phyloP scores from a whole-genome alignment of 2,888 invertebrate genomes.

The Volucella inanis region DNA sequence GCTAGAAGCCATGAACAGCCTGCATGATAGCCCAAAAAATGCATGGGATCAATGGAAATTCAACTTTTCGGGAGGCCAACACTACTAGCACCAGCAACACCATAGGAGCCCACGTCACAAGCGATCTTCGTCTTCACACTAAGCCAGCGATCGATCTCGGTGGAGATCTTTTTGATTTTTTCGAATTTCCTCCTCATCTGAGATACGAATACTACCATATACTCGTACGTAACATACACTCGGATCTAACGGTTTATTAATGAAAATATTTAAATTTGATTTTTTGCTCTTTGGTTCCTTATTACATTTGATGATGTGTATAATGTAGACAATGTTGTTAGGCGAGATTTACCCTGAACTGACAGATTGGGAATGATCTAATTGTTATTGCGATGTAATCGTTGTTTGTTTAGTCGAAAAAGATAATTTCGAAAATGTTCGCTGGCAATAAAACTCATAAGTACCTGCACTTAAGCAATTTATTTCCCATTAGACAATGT shows the following conservation, averaged over 20 bases:
- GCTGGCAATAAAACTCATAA: constrained; percentile 43
- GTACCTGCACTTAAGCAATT: constrained; percentile 58
- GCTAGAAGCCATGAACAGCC: constrained; percentile 1
- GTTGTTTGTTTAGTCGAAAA: constrained; percentile 36
- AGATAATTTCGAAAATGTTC: constrained; percentile 46
- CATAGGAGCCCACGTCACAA: constrained; percentile 27
- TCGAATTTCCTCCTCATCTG: no score
- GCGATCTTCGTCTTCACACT: constrained; percentile 38
- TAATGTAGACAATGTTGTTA: constrained; percentile 3
- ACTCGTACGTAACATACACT: no score
- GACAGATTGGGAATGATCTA: constrained; percentile 39
- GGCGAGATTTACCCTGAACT: constrained; percentile 14
- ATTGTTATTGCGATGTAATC: constrained; percentile 51
- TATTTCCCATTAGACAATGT: constrained; percentile 60
- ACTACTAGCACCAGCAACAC: no score
- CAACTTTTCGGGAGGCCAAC: constrained; percentile 26
- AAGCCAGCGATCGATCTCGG: constrained; percentile 66
- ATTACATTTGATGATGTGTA: constrained; percentile 64
- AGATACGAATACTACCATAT: no score
- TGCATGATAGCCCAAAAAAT: constrained; percentile 20
- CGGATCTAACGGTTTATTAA: constrained; percentile 59
- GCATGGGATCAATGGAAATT: constrained; percentile 52
- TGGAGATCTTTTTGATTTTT: constrained; percentile 37
- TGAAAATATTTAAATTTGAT: constrained; percentile 69
- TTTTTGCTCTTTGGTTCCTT: constrained; percentile 23